Conservation (phyloP, 2,888 invertebrate species). For the Cryptocephalus primarius region DNA sequence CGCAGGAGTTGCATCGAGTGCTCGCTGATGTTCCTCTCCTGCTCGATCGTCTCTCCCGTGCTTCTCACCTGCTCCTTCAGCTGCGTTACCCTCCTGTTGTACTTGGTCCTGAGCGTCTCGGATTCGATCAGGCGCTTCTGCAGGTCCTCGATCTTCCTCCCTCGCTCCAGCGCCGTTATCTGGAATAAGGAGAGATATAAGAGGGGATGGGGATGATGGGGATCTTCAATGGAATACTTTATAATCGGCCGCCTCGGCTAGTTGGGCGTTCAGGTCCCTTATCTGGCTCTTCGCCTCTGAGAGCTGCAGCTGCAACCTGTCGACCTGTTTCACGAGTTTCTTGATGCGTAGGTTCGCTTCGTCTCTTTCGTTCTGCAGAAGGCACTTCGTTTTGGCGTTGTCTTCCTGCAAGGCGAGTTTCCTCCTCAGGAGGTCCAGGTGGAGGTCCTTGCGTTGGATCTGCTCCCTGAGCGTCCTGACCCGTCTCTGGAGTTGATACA, state of each 20-base stretch:
- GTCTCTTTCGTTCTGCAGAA: slow-evolving; percentile 56
- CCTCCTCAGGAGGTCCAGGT: slow-evolving; percentile 77
- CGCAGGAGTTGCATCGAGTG: slow-evolving; percentile 60
- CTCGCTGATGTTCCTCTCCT: slow-evolving; percentile 57
- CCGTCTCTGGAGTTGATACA: slow-evolving; percentile 81
- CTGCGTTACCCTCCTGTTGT: slow-evolving; percentile 58
- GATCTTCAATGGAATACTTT: slow-evolving; percentile 45
- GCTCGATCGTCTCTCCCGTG: slow-evolving; percentile 56
- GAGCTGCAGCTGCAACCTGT: slow-evolving; percentile 68
- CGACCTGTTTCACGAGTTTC: slow-evolving; percentile 73
- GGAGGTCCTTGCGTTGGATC: slow-evolving; percentile 81
- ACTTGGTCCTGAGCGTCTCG: slow-evolving; percentile 64
- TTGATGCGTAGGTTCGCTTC: slow-evolving; percentile 59
- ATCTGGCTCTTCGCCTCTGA: slow-evolving; percentile 72
- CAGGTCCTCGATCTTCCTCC: slow-evolving; percentile 73
- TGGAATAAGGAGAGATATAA: slow-evolving; percentile 28
- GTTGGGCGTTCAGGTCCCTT: slow-evolving; percentile 73
- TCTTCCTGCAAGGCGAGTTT: slow-evolving; percentile 80
- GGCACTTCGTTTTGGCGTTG: slow-evolving; percentile 49
- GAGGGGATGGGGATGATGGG: background rate
- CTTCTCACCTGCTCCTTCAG: slow-evolving; percentile 62
- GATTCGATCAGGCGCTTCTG: slow-evolving; percentile 72
- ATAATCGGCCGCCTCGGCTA: slow-evolving; percentile 77
- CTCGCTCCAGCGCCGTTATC: slow-evolving; percentile 75
- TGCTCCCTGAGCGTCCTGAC: slow-evolving; percentile 81